Percentiles rank a stretch among this genome's conserved stretches.
Evolutionary conservation across 2,113 vertebrate species (phyloP).

Genomic region (Syrrhaptes paradoxus): DNA sequence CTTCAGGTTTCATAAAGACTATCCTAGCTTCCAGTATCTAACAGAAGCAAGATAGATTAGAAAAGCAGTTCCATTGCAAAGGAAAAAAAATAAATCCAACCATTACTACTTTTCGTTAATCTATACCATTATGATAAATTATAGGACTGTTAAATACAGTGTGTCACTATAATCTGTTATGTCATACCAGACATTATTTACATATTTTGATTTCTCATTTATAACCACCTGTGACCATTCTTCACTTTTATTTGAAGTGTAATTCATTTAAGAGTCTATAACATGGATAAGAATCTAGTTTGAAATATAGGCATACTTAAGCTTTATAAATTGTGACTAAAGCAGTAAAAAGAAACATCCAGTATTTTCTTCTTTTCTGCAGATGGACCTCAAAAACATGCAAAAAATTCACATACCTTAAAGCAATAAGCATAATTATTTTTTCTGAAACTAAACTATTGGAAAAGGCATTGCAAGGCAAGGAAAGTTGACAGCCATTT

Average conservation of each 20-base stretch:
- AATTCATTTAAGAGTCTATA: conserved; percentile 52
- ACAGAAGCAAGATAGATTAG: neutral
- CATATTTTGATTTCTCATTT: conserved; percentile 57
- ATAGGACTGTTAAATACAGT: conserved; percentile 18
- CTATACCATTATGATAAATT: conserved; percentile 33
- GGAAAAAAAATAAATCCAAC: conserved; percentile 18
- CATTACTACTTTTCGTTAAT: conserved; percentile 26
- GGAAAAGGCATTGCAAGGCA: neutral
- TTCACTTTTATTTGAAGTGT: conserved; percentile 56
- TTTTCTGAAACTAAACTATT: neutral
- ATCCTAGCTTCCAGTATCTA: neutral
- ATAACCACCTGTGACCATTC: conserved; percentile 25
- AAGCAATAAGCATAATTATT: neutral
- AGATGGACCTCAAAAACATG: neutral
- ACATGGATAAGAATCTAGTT: conserved; percentile 24
- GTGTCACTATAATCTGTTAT: conserved; percentile 23
- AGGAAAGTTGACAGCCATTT: neutral
- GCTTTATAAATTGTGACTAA: neutral
- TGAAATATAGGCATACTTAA: conserved; percentile 50
- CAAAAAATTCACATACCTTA: neutral
- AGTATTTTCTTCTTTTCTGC: neutral
- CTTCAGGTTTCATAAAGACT: neutral
- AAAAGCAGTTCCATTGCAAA: neutral
- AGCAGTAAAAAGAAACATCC: neutral
- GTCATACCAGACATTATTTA: conserved; percentile 45